phyloP scores from a whole-genome alignment of 2,797 vertebrate species.

The Spea hammondii region DNA sequence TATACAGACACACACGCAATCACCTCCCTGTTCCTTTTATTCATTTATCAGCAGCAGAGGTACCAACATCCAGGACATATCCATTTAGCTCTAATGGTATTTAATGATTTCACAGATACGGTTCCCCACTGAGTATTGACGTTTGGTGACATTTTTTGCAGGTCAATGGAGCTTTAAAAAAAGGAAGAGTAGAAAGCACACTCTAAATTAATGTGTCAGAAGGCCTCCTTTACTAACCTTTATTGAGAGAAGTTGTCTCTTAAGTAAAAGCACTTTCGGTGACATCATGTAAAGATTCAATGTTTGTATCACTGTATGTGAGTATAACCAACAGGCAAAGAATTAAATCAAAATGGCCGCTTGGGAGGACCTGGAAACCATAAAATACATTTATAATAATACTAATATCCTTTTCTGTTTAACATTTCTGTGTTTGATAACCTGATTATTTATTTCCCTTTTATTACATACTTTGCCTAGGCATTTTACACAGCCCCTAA shows the following conservation, averaged over 20 bases:
- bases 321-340: not conserved
- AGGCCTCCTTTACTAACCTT: constrained; percentile 43
- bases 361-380: too few relatives aligned
- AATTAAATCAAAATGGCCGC: too few relatives aligned
- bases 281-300: constrained; percentile 41
- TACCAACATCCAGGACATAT: constrained; percentile 48
- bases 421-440: too few relatives aligned
- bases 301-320: not conserved
- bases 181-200: constrained; percentile 46
- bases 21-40: constrained; percentile 9
- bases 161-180: constrained; percentile 47
- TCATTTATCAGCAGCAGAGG: constrained; percentile 46
- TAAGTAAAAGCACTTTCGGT: constrained; percentile 44
- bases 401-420: too few relatives aligned
- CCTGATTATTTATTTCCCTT: too few relatives aligned
- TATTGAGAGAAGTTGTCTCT: constrained; percentile 34
- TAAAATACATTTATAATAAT: too few relatives aligned
- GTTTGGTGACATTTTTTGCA: constrained; percentile 53
- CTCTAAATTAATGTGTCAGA: constrained; percentile 49
- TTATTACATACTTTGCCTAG: too few relatives aligned
- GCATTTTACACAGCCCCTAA: too few relatives aligned
- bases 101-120: constrained; percentile 50
- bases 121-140: constrained; percentile 50
- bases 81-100: constrained; percentile 53
- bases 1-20: too few relatives aligned